Evolutionary conservation across 2,797 vertebrate species (phyloP).

Genomic region (Myotis daubentonii): DNA sequence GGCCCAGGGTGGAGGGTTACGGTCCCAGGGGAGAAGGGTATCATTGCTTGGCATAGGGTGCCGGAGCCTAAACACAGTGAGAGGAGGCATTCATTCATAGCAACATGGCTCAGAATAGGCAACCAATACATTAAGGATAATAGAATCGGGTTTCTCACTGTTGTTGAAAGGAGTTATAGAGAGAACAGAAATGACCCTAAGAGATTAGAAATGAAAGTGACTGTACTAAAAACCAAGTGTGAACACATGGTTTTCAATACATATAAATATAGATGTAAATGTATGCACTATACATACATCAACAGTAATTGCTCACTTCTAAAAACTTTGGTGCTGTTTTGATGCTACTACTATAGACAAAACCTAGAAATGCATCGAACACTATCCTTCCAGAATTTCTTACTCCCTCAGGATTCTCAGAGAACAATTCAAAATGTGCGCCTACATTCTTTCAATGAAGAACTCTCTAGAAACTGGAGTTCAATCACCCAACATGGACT

Average conservation of each 20-base stretch:
- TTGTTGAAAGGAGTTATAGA: background rate
- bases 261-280: background rate
- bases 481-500: background rate
- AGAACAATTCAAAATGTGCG: background rate
- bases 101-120: background rate
- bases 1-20: background rate
- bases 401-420: background rate
- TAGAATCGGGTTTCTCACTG: background rate
- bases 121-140: background rate
- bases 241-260: background rate
- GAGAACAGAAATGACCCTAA: background rate
- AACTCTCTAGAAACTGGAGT: background rate
- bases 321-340: slow-evolving; percentile 6
- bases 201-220: background rate
- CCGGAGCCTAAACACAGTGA: background rate
- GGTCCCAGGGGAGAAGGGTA: background rate
- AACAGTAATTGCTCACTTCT: background rate
- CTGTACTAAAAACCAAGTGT: background rate
- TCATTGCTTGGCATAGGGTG: background rate
- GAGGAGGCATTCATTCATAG: background rate
- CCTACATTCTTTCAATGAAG: background rate
- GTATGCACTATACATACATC: background rate
- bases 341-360: background rate
- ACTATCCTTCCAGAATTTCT: background rate
- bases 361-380: background rate